Conservation (phyloP, 2,797 vertebrate species). For the Vireo griseus region DNA sequence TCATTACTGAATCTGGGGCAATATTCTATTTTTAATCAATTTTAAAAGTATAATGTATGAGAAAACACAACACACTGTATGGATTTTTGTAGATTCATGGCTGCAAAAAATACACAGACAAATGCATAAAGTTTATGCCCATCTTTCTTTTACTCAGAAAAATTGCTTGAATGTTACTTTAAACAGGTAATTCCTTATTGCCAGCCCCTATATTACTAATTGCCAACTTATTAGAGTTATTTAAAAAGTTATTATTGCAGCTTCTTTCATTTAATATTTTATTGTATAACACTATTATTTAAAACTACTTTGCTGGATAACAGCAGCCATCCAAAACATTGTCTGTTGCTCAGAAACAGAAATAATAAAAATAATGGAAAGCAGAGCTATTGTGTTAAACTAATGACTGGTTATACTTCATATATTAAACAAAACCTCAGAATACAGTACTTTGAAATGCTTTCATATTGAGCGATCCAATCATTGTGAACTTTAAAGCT, state of each 20-base stretch:
- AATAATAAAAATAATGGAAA: background rate
- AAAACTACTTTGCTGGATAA: background rate
- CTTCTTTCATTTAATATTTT: conserved; percentile 20
- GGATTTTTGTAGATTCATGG: background rate
- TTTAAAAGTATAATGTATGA: background rate
- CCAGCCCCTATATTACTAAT: conserved; percentile 34
- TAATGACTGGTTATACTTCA: background rate
- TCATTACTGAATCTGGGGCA: conserved; percentile 9
- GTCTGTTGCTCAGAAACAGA: background rate
- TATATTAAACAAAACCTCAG: background rate
- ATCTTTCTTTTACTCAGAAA: background rate
- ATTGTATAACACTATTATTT: background rate
- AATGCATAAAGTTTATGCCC: background rate
- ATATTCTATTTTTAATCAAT: conserved; percentile 30
- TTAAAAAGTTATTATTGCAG: conserved; percentile 28
- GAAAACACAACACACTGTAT: background rate
- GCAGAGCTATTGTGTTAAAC: background rate
- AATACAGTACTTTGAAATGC: background rate
- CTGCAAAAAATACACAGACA: background rate
- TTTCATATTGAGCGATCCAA: background rate
- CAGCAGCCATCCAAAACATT: background rate
- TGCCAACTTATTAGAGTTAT: conserved; percentile 48
- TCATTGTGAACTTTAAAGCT: background rate
- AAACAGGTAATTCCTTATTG: conserved; percentile 25
- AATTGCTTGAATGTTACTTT: background rate